These are phyloP conservation scores for Actinostola sp. DNA, from an alignment of 92 coral and sea anemone genomes.

Conservation along the genomic window DNA sequence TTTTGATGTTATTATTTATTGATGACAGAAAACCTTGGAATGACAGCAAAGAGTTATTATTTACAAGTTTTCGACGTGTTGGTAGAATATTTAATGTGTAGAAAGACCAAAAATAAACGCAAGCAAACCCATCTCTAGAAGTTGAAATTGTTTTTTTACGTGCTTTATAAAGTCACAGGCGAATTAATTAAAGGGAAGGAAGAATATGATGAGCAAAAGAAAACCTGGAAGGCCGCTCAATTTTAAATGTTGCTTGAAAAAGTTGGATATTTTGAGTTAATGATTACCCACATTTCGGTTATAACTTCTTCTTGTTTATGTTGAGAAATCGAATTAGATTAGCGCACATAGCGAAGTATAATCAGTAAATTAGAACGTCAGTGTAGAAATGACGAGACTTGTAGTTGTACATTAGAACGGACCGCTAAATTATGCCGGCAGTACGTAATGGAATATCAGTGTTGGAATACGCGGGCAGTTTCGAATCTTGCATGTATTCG, in stretches of 20 bases:
- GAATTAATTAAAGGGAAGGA: not conserved
- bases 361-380: too few relatives aligned
- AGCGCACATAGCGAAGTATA: too few relatives aligned
- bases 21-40: slow-evolving; percentile 20
- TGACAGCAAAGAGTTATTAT: slow-evolving; percentile 2
- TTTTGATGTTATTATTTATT: slow-evolving; percentile 18
- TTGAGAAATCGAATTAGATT: too few relatives aligned
- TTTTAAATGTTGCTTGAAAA: not conserved
- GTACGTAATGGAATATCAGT: too few relatives aligned
- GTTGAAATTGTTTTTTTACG: not conserved
- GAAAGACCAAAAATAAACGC: slow-evolving; percentile 12
- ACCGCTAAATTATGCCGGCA: too few relatives aligned
- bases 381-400: too few relatives aligned
- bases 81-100: slow-evolving; percentile 18
- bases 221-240: slow-evolving; percentile 1
- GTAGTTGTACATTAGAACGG: too few relatives aligned
- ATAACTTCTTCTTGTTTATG: not conserved
- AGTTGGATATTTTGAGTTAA: slow-evolving; percentile 11
- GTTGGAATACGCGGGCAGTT: too few relatives aligned
- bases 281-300: not conserved
- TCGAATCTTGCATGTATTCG: too few relatives aligned
- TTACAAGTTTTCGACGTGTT: slow-evolving; percentile 11
- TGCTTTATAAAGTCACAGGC: not conserved
- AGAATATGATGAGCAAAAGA: not conserved
- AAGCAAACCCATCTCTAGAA: not conserved